Evolutionary conservation across 2,113 vertebrate genomes (phyloP), one percentile per base, ranked within the genome.

Genomic region (Mus pahari): DNA sequence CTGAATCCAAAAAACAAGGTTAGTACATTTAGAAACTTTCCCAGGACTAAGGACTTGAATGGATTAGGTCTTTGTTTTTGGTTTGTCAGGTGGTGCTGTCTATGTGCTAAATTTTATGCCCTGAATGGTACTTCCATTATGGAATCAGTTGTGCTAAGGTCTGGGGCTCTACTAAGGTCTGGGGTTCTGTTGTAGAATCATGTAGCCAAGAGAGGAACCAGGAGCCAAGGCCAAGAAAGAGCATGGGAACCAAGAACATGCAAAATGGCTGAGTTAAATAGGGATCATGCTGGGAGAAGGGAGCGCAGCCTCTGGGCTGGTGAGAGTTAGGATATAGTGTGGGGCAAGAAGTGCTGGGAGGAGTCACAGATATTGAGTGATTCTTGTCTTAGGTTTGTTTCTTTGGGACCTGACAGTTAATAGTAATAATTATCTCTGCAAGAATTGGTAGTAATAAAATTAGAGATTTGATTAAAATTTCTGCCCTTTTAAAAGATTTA

Each of bases 341-440:
- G 77, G 48, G 17, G 31, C 20, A 17, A 79, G 26, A 45, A 53
- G 31, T n/a, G n/a, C n/a, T n/a, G n/a, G n/a, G n/a, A n/a, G n/a
- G n/a, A n/a, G n/a, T n/a, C n/a, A n/a, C n/a, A n/a, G n/a, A n/a
- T n/a, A n/a, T n/a, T n/a, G n/a, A n/a, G n/a, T n/a, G n/a, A n/a
- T n/a, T n/a, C n/a, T n/a, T n/a, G n/a, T n/a, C n/a, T n/a, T n/a
- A n/a, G n/a, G n/a, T n/a, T n/a, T n/a, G n/a, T n/a, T n/a, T n/a
- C n/a, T n/a, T n/a, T n/a, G n/a, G n/a, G n/a, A n/a, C n/a, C n/a
- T n/a, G n/a, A n/a, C n/a, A 68, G 5, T 96, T 96, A 95, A 71
- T 19, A 20, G n/a, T 31, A 58, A 88, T 93, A 89, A 20, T 84
- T 42, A 88, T 71, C 42, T 92, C 88, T 60, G 22, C n/a, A 94